A percentile compares a stretch with the other conserved stretches of the same genome.
phyloP scores from a whole-genome alignment of 1,140 invertebrate species.

The Araneus ventricosus region DNA sequence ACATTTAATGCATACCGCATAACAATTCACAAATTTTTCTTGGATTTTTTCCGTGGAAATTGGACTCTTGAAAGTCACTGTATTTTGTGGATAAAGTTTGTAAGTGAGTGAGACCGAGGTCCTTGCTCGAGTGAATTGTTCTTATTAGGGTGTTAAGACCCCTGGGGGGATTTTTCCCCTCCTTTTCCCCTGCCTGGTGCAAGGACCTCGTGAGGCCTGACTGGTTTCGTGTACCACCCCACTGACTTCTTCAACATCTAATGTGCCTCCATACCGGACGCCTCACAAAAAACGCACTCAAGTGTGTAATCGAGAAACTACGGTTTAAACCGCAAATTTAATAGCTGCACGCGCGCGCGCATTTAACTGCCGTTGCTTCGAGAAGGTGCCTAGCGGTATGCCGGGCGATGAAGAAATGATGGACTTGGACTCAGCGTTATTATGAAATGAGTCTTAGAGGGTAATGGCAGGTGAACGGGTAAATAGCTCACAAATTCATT shows the following conservation, averaged over 20 bases:
- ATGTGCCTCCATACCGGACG: constrained; percentile 21
- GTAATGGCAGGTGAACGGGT: neutral
- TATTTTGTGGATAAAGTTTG: neutral
- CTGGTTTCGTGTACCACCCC: constrained; percentile 27
- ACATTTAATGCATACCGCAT: too few species aligned
- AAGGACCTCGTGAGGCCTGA: constrained; percentile 41
- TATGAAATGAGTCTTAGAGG: neutral
- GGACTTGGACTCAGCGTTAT: neutral
- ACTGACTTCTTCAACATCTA: constrained; percentile 27
- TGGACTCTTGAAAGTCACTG: neutral
- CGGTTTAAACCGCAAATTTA: constrained; percentile 43
- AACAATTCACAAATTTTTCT: neutral
- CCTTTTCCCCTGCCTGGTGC: constrained; percentile 28
- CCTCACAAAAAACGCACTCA: constrained; percentile 44
- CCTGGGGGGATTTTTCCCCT: constrained; percentile 13
- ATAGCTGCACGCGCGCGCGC: neutral
- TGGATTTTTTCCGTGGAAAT: neutral
- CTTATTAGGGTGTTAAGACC: constrained; percentile 47
- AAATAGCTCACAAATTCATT: neutral
- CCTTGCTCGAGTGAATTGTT: constrained; percentile 52
- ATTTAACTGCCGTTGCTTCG: constrained; percentile 19
- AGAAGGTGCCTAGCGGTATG: neutral
- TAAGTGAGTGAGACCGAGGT: neutral
- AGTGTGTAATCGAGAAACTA: constrained; percentile 8
- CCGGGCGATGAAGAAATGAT: neutral